Evolutionary conservation across 2,888 invertebrate genomes (phyloP), one percentile per base, ranked within the genome.

Genomic region (Drosophila koepferae): DNA sequence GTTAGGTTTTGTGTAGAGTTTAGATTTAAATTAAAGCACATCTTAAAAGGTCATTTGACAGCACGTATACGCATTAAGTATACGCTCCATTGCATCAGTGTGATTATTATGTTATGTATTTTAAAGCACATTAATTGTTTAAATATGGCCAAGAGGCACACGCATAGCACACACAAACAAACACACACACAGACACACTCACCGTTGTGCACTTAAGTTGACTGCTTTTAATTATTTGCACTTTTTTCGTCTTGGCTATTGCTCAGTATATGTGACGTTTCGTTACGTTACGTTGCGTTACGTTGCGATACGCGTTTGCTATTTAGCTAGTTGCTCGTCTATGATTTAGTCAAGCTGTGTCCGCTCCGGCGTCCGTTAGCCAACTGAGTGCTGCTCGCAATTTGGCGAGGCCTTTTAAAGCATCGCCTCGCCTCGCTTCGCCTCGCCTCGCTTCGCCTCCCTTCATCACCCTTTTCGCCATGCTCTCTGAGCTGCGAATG

Each of bases 171-270:
- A 38, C 55, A 62, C 61, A 83, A 49, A 65, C 43, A 54, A 40
- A 55, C n/a, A 54, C 46, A 58, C 23, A 59, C 40, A 44, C 31
- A 53, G 10, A 41, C 10, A 55, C 86, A 78, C 88, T 81, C 77
- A 85, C 84, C 90, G 77, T 40, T 74, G 55, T 66, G 88, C 88
- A 90, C 91, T 86, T 86, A 71, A 80, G 74, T 67, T 72, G 65
- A 63, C 64, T 77, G 73, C 74, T 55, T 90, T 86, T 74, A 89
- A 90, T 89, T 90, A 86, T 86, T 90, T 86, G 87, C 89, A 84
- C 84, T 78, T 63, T 68, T 74, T 41, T 54, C 38, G 41, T 70
- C 74, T 69, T 58, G 60, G 60, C 74, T 48, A 64, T 55, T 46
- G 68, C 51, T 56, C 36, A 55, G 55, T 20, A 18, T 34, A 40